phyloP scores from a whole-genome alignment of 2,888 invertebrate genomes.

The Biston stratarius region DNA sequence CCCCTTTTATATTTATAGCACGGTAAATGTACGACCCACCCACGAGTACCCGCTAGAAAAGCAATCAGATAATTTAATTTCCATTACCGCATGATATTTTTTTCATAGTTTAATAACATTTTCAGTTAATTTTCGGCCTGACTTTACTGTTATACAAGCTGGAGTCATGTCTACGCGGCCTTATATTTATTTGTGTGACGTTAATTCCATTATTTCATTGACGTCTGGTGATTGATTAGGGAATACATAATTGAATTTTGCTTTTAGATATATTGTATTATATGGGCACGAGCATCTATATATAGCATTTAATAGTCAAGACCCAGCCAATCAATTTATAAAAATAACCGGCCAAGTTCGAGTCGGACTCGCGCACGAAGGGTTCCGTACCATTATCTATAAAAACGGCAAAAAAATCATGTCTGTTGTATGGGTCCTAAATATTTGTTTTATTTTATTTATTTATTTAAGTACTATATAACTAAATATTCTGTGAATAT shows the following conservation, averaged over 20 bases:
- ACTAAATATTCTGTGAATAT: too few relatives aligned
- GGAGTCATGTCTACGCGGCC: background rate
- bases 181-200: slow-evolving; percentile 5
- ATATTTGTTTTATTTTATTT: too few relatives aligned
- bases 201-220: slow-evolving; percentile 25
- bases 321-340: too few relatives aligned
- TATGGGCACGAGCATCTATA: background rate
- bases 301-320: background rate
- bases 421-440: too few relatives aligned
- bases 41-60: background rate
- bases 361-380: too few relatives aligned
- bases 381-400: too few relatives aligned
- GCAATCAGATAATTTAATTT: background rate
- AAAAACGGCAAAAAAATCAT: too few relatives aligned
- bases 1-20: slow-evolving; percentile 27
- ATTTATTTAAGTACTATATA: too few relatives aligned
- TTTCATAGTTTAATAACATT: too few relatives aligned
- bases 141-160: background rate
- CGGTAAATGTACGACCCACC: slow-evolving; percentile 14
- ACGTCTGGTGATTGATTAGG: slow-evolving; percentile 28
- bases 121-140: background rate
- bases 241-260: slow-evolving; percentile 18
- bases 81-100: too few relatives aligned
- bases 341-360: too few relatives aligned
- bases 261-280: slow-evolving; percentile 5